Percentiles rank a stretch among this genome's conserved stretches.
phyloP scores from a whole-genome alignment of 1,140 invertebrate species.

The Drosophila bocqueti region DNA sequence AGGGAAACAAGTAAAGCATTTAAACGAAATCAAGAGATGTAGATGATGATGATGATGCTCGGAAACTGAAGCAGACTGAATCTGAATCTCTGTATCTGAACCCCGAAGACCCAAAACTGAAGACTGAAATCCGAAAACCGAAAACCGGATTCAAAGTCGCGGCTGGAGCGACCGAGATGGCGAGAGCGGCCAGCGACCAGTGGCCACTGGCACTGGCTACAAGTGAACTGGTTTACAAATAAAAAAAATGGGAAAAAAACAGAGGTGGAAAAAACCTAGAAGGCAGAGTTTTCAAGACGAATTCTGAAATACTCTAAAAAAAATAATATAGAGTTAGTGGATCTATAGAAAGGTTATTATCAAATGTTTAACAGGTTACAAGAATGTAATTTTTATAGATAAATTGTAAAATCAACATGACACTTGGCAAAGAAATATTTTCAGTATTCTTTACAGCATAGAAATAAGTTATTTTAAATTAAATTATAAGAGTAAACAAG shows the following conservation, averaged over 20 bases:
- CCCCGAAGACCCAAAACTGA: slow-evolving; percentile 44
- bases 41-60: slow-evolving; percentile 64
- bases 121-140: slow-evolving; percentile 49
- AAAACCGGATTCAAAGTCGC: slow-evolving; percentile 78
- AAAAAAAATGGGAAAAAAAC: slow-evolving; percentile 49
- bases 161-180: slow-evolving; percentile 50
- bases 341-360: neutral
- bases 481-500: too few species aligned
- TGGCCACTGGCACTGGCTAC: slow-evolving; percentile 82
- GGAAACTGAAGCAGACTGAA: slow-evolving; percentile 23
- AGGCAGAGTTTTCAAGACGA: neutral
- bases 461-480: too few species aligned
- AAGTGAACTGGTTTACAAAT: slow-evolving; percentile 82
- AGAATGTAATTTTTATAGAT: too few species aligned
- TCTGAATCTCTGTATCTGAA: slow-evolving; percentile 33
- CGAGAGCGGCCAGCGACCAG: slow-evolving; percentile 43
- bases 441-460: too few species aligned
- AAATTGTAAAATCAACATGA: too few species aligned
- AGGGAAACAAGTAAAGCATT: slow-evolving; percentile 68
- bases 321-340: too few species aligned
- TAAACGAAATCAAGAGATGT: slow-evolving; percentile 77
- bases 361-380: too few species aligned
- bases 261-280: slow-evolving; percentile 32
- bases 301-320: neutral
- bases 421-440: too few species aligned